Evolutionary conservation across 2,888 invertebrate genomes (phyloP), one percentile per base, ranked within the genome.

Genomic region (Cataglyphis cursor): DNA sequence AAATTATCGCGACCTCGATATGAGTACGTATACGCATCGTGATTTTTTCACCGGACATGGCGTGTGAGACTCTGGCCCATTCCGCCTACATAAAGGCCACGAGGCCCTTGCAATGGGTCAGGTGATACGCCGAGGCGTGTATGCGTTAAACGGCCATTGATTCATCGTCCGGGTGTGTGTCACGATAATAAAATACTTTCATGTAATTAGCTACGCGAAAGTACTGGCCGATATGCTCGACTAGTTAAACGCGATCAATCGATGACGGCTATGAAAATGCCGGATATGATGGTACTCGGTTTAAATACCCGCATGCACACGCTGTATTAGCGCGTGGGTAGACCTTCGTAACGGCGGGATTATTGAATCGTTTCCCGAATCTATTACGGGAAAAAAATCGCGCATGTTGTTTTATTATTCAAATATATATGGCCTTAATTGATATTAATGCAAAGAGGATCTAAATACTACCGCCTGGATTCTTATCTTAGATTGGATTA

Each of bases 41-140:
- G 10, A 31, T 31, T 83, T 76, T 85, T 84, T 81, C 80, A 51
- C 21, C 8, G 59, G 15, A 1, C 18, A n/a, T 31, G 24, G 12
- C 41, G 61, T 75, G 54, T 31, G 51, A 70, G 81, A 73, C 57
- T 82, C 78, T 61, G 72, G 75, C 57, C 68, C 59, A 54, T 83
- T 83, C 81, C 84, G 80, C 89, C 89, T 83, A 89, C 89, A 84
- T 84, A 68, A 80, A 66, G 72, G 59, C 81, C 87, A 81, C 59
- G 65, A 51, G 80, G 51, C 68, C 54, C 62, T 41, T 18, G 28
- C 51, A 28, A 41, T 38, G 28, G 64, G 78, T 68, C 54, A 65
- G 61, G 74, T 84, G 70, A 82, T 66, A 81, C 86, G 61, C 68
- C 28, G 24, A 59, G 24, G 31, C 61, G 68, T 28, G 62, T 51